These are phyloP conservation scores for Cydia strobilella DNA, from an alignment of 1,140 invertebrate species.

Conservation along the genomic window DNA sequence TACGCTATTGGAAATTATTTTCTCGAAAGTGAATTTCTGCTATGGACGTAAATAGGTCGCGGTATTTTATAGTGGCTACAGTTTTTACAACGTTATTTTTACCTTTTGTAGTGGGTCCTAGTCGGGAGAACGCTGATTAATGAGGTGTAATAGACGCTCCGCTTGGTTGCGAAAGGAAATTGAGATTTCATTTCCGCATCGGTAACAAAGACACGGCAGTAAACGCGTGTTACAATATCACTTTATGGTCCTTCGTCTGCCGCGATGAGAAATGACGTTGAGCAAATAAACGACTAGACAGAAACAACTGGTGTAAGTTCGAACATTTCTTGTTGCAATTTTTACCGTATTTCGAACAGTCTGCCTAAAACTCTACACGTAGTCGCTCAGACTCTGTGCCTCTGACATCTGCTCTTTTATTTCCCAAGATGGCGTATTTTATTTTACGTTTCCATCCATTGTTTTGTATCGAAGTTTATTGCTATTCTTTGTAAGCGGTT, in stretches of 20 bases:
- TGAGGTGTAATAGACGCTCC: conserved; percentile 28
- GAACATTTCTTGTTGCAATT: conserved; percentile 14
- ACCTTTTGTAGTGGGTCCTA: conserved; percentile 38
- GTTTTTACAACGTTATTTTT: conserved; percentile 51
- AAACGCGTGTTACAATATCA: conserved; percentile 30
- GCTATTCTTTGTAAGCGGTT: conserved; percentile 25
- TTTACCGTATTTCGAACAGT: conserved; percentile 37
- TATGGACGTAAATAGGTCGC: conserved; percentile 65
- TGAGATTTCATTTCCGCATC: conserved; percentile 28
- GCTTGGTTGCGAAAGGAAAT: conserved; percentile 22
- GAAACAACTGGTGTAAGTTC: conserved; percentile 26
- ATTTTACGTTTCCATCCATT: conserved; percentile 54
- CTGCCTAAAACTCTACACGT: no score
- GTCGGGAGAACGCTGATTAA: conserved; percentile 15
- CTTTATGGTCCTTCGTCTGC: conserved; percentile 17
- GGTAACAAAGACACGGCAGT: conserved; percentile 22
- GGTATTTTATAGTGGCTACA: conserved; percentile 56
- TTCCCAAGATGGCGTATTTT: conserved; percentile 54
- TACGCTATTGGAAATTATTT: conserved; percentile 61
- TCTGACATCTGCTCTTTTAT: conserved; percentile 56
- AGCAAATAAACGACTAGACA: not conserved
- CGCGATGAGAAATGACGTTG: conserved; percentile 27
- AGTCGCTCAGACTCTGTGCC: conserved; percentile 46
- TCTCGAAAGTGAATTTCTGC: conserved; percentile 59
- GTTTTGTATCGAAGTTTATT: conserved; percentile 43